Evolutionary conservation across 2,888 invertebrate genomes (phyloP), one percentile per base, ranked within the genome.

Genomic region (Sinelater perroti): DNA sequence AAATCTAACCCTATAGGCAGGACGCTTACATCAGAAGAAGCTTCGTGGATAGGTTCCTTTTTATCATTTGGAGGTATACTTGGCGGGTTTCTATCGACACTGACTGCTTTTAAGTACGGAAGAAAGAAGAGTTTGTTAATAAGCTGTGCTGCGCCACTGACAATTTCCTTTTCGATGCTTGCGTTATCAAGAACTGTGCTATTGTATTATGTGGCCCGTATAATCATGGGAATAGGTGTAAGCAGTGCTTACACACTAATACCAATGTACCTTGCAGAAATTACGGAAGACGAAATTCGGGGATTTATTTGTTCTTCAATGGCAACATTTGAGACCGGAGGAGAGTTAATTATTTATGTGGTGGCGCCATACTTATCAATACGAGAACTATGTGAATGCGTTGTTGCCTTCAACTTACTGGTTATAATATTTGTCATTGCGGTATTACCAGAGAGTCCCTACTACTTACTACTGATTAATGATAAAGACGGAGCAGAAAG

Each of bases 231-330:
- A 40, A 70, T 90, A 1, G 85, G 84, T 0, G 84, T 87, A 0
- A 88, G 90, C 0, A 84, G 87, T 68, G 79, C 87, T n/a, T 90
- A 88, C 78, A 87, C 89, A 0, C 85, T 88, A 0, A 84, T 87
- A 0, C 93, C 95, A 0, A 90, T 93, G 85, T 95, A 95, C 78
- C 86, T 93, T 58, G 91, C 91, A 31, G 95, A 95, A 77, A 90
- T 93, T 38, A 85, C 93, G 3, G 88, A 91, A 80, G 87, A 89
- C 56, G 86, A 88, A 18, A 84, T 88, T 8, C 82, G 95, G 0
- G 95, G 95, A 0, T 50, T 3, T 62, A 33, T 33, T 4, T 33
- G 33, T 14, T 33, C 3, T 13, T 33, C 33, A 8, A 85, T 94
- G 66, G 91, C 91, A 68, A 79, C 87, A 20, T 91, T 90, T 78